Evolutionary conservation across 2,113 vertebrate genomes (phyloP), one percentile per base, ranked within the genome.

Genomic region (Macheiramphus alcinus): DNA sequence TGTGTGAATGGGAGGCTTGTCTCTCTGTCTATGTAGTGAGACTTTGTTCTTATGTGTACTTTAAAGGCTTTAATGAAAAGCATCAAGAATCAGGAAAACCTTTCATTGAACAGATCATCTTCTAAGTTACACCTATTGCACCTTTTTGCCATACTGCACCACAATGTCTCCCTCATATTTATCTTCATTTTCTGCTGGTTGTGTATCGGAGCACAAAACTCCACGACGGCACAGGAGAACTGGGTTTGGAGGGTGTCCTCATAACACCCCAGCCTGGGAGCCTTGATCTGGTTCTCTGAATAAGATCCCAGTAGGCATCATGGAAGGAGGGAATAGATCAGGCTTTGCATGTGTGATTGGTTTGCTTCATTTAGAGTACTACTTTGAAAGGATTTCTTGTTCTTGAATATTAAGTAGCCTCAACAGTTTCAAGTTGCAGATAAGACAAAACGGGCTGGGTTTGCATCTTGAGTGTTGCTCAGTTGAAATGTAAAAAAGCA

Each of bases 161-260:
- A 43, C 16, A 36, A 2, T 8, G 14, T 65, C 42, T 86, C 86
- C 66, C 26, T 81, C 25, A 6, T 47, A 16, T 34, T 42, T 73
- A 32, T 40, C 48, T 66, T 92, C 32, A 10, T 63, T 84, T 43
- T 70, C 25, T 84, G 70, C 63, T 94, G 88, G 4, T 93, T 83
- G 79, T 38, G 8, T 59, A 87, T 26, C 32, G 81, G 73, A 88
- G 74, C 81, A 79, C 73, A 65, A 2, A 84, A 61, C 88, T 56
- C 56, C 81, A 40, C 67, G 63, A 55, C 11, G 80, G 76, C 84
- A 73, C 86, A 75, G 75, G 80, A 93, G 92, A 94, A 73, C 87
- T 93, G 79, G 84, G 78, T 84, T 93, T 94, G 93, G 89, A 90
- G 92, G 68, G 75, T 95, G 92, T 96, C 96, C 94, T 94, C 50